Evolutionary conservation across 2,113 vertebrate genomes (phyloP).

Genomic region (Dissostichus mawsoni): DNA sequence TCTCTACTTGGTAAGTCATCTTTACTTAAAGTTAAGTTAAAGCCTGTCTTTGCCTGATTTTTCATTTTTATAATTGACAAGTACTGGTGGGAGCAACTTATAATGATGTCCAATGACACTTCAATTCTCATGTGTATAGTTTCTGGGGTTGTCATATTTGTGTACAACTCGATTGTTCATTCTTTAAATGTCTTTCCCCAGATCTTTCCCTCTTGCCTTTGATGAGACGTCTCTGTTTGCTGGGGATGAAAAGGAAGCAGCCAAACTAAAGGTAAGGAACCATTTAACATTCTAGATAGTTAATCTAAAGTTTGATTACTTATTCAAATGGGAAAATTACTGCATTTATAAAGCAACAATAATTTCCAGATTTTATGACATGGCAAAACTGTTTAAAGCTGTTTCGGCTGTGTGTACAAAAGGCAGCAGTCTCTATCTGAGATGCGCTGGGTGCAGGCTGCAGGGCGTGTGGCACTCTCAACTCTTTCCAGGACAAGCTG

Average conservation of each 20-base stretch:
- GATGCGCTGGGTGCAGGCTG: no score
- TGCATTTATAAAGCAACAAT: neutral
- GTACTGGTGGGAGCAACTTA: no score
- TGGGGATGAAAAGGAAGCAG: constrained; percentile 90
- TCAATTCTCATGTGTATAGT: neutral
- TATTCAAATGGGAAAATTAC: neutral
- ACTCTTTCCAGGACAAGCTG: no score
- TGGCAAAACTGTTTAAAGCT: neutral
- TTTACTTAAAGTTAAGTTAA: no score
- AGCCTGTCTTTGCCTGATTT: no score
- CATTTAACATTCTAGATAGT: neutral
- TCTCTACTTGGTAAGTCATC: no score
- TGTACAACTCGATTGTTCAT: neutral
- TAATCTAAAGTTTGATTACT: neutral
- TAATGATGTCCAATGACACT: no score
- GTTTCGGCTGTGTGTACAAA: no score
- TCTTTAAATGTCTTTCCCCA: constrained; percentile 54
- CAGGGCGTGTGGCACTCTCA: no score
- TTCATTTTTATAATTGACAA: no score
- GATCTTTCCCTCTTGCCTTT: constrained; percentile 94
- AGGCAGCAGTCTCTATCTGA: no score
- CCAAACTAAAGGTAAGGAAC: constrained; percentile 89
- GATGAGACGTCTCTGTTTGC: constrained; percentile 93
- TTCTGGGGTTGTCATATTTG: neutral
- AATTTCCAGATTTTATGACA: neutral